These are phyloP conservation scores for Euwallacea fornicatus DNA, from an alignment of 1,140 invertebrate genomes.

Conservation along the genomic window DNA sequence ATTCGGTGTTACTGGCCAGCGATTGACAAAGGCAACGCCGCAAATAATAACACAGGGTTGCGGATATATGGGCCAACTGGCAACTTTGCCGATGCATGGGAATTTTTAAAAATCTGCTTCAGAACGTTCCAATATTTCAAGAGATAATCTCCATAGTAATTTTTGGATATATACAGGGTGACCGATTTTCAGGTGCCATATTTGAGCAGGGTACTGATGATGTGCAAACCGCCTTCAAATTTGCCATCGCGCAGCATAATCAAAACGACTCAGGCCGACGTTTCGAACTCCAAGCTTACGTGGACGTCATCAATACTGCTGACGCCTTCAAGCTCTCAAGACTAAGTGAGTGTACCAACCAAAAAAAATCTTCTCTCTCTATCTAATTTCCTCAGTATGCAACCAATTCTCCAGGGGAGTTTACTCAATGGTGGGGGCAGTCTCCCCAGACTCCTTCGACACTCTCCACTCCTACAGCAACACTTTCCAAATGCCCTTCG, in stretches of 20 bases:
- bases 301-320: constrained; percentile 89
- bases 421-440: constrained; percentile 86
- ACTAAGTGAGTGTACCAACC: constrained; percentile 73
- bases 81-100: not conserved
- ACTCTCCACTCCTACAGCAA: constrained; percentile 94
- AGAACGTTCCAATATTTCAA: not conserved
- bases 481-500: constrained; percentile 94
- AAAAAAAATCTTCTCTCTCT: constrained; percentile 1
- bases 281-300: constrained; percentile 83
- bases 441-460: constrained; percentile 89
- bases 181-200: constrained; percentile 70
- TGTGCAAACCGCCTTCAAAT: constrained; percentile 85
- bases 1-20: too few species aligned
- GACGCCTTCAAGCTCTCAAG: constrained; percentile 88
- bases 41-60: too few species aligned
- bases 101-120: constrained; percentile 32
- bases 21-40: too few species aligned
- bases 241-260: constrained; percentile 80
- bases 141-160: too few species aligned
- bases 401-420: constrained; percentile 88
- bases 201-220: constrained; percentile 88
- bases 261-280: constrained; percentile 69
- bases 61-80: too few species aligned
- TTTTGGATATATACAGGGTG: constrained; percentile 29
- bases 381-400: constrained; percentile 74